Conservation (phyloP, 1,140 invertebrate species). For the Leptopilina boulardi region DNA sequence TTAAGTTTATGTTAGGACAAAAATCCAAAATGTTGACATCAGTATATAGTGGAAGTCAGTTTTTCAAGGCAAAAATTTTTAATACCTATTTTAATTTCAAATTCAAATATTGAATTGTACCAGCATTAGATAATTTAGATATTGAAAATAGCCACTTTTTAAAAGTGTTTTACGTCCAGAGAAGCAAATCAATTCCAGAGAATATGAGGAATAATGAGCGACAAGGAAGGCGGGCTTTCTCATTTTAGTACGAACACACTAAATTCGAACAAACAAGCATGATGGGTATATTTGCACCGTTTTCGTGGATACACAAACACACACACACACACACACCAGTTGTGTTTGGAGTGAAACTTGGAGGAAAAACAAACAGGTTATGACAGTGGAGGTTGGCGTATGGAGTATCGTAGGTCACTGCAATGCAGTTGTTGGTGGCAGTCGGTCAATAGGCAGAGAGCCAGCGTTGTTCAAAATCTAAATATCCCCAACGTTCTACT, state of each 20-base stretch:
- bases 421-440: slow-evolving; percentile 53
- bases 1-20: no score
- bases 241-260: background rate
- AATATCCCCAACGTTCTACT: slow-evolving; percentile 36
- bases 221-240: background rate
- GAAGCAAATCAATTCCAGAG: background rate
- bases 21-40: no score
- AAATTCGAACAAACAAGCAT: slow-evolving; percentile 33
- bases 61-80: no score
- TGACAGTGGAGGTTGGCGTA: slow-evolving; percentile 16
- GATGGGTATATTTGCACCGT: slow-evolving; percentile 21
- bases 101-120: no score
- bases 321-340: no score
- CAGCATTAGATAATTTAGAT: no score
- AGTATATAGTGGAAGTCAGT: no score
- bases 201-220: background rate
- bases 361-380: slow-evolving; percentile 36
- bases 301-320: background rate
- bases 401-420: slow-evolving; percentile 46
- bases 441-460: slow-evolving; percentile 51
- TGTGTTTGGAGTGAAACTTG: slow-evolving; percentile 26
- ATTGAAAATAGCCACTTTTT: no score
- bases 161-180: background rate
- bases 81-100: no score
- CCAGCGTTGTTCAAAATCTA: slow-evolving; percentile 40